Conservation (phyloP, 2,888 invertebrate genomes). For the Tetragonisca angustula region DNA sequence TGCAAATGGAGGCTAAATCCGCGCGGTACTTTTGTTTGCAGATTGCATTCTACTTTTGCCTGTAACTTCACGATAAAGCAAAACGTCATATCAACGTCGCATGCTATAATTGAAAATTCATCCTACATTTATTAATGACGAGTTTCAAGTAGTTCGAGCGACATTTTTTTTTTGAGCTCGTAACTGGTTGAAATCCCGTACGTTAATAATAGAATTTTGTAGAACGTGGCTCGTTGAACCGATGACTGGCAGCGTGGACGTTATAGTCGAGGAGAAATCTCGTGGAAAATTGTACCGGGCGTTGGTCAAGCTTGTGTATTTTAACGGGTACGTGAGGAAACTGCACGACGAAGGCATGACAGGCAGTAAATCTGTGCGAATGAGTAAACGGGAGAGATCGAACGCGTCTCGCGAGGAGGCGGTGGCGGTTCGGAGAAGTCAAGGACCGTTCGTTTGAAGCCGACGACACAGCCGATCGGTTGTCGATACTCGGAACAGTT, state of each 20-base stretch:
- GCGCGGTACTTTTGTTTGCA: too few species aligned
- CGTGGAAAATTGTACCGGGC: background rate
- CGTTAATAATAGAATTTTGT: background rate
- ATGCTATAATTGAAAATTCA: background rate
- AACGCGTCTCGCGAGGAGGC: background rate
- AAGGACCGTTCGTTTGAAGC: conserved; percentile 13
- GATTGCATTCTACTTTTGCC: background rate
- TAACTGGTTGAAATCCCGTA: background rate
- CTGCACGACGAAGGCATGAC: conserved; percentile 27
- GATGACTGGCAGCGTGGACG: background rate
- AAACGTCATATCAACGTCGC: background rate
- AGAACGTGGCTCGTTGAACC: background rate
- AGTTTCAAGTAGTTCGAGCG: background rate
- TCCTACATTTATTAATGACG: background rate
- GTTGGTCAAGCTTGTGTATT: conserved; percentile 27
- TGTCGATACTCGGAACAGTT: conserved; percentile 31
- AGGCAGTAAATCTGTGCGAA: conserved; percentile 45
- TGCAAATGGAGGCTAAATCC: too few species aligned
- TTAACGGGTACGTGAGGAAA: conserved; percentile 26
- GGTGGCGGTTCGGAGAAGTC: conserved; percentile 31
- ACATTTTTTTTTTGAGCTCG: background rate
- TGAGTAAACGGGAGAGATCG: background rate
- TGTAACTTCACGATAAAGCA: background rate
- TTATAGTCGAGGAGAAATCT: conserved; percentile 3
- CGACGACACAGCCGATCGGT: conserved; percentile 12